Evolutionary conservation across 2,888 invertebrate genomes (phyloP), one percentile per base, ranked within the genome.

Genomic region (Gibbula magus): DNA sequence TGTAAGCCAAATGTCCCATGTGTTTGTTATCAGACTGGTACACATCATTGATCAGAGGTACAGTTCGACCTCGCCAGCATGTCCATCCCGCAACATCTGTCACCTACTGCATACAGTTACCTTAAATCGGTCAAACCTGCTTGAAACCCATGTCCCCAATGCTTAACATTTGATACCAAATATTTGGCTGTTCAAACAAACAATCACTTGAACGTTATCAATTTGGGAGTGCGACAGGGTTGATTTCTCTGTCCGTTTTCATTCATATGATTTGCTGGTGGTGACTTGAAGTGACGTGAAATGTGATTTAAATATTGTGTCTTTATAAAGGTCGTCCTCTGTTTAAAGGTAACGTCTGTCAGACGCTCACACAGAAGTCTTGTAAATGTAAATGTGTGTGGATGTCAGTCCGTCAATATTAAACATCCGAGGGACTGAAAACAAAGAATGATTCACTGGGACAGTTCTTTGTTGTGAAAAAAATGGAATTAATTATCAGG

Each of bases 1-100:
- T 35, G 29, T 70, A 70, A 70, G 70, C 70, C 70, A 70, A 39
- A 70, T 70, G 70, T 70, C 20, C 70, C n/a, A 35, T n/a, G 70
- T 39, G 39, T 70, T 70, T 32, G 70, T n/a, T 70, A 35, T 70
- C 61, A 20, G 39, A n/a, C 70, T 20, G 35, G n/a, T n/a, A n/a
- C n/a, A n/a, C n/a, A n/a, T n/a, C 70, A 35, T 32, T n/a, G 70
- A 35, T 70, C 35, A 35, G 18, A 70, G 39, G 70, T 70, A 39
- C 70, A 10, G 70, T 35, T 20, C 22, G 32, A 70, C 29, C 70
- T 35, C 20, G 20, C 70, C 18, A n/a, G 32, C 18, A 39, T 13
- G 32, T n/a, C 20, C 32, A 8, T 35, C 39, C 18, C n/a, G 29
- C 8, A 16, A 29, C 70, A 39, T 70, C 70, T 70, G 70, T 70